Evolutionary conservation across 2,113 vertebrate genomes (phyloP), one percentile per base, ranked within the genome.

Genomic region (Recurvirostra avosetta): DNA sequence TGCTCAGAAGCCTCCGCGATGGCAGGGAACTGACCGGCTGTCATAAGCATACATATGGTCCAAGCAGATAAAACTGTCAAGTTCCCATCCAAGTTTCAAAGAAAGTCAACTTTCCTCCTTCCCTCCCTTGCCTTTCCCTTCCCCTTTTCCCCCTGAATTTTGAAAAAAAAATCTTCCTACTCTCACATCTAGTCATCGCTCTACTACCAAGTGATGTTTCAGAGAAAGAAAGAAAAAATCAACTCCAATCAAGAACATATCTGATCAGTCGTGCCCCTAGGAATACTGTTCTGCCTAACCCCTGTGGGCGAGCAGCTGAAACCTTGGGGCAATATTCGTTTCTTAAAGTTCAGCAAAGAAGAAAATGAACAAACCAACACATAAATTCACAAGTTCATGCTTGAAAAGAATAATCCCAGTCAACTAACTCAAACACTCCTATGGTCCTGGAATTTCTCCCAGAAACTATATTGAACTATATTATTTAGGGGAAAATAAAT

Each of bases 1-100:
- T 45, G 36, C 36, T 25, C 27, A 5, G 49, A 63, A 27, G 8
- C 12, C 26, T 77, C 36, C 21, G 1, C 29, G 38, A 40, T 3
- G 49, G 30, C 49, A 47, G 7, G 26, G 20, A 23, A 22, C 26
- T 30, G 21, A 16, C 17, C 0, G 0, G 9, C 14, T 90, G 11
- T n/a, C 63, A 32, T 26, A 78, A 38, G 27, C 11, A 11, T 26
- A 15, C 5, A 1, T 17, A 15, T 8, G 22, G 21, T 8, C 50
- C 7, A 66, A 77, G 18, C 23, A 65, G 30, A 49, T 30, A 6
- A 68, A 85, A 49, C 5, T 47, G 15, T 32, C 58, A 36, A 17
- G 7, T 88, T 78, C 8, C 1, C 52, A 72, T 23, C 26, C 34
- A 50, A n/a, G 11, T 36, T 86, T 73, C 30, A 61, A 52, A 65